Conservation (phyloP, 2,113 vertebrate genomes). For the Phycodurus eques region DNA sequence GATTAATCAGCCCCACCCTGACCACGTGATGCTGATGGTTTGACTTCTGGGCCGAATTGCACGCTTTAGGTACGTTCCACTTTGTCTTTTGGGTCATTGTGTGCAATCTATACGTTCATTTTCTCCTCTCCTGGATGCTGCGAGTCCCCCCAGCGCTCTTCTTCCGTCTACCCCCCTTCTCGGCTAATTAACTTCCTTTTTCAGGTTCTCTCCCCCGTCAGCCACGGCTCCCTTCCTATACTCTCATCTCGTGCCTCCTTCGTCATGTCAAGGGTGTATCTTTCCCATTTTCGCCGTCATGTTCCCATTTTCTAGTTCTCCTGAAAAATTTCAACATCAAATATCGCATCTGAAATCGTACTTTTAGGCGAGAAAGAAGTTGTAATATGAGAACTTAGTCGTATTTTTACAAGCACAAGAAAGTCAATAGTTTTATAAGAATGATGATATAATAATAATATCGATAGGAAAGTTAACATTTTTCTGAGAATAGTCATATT, state of each 20-base stretch:
- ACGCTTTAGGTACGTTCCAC: not conserved
- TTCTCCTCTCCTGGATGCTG: slow-evolving; percentile 37
- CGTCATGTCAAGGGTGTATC: slow-evolving; percentile 24
- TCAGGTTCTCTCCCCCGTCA: slow-evolving; percentile 58
- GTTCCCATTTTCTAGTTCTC: slow-evolving; percentile 14
- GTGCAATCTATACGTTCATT: slow-evolving; percentile 33
- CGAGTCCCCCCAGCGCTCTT: not conserved
- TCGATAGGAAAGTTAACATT: no score
- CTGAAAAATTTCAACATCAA: slow-evolving; percentile 1
- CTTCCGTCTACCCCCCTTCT: slow-evolving; percentile 38
- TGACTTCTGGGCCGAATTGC: not conserved
- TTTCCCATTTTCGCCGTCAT: slow-evolving; percentile 37
- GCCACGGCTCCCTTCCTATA: slow-evolving; percentile 46
- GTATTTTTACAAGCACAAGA: no score
- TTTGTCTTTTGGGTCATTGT: not conserved
- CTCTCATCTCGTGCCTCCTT: slow-evolving; percentile 48
- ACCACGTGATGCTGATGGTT: not conserved
- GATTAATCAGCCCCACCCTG: no score
- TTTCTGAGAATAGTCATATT: no score
- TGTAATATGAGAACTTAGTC: no score
- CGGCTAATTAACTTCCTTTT: slow-evolving; percentile 70
- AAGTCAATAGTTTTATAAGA: no score
- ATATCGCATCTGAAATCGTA: not conserved
- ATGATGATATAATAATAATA: no score
- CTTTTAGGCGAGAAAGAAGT: no score